Conservation (phyloP, 2,888 invertebrate genomes). For the Pecten maximus region DNA sequence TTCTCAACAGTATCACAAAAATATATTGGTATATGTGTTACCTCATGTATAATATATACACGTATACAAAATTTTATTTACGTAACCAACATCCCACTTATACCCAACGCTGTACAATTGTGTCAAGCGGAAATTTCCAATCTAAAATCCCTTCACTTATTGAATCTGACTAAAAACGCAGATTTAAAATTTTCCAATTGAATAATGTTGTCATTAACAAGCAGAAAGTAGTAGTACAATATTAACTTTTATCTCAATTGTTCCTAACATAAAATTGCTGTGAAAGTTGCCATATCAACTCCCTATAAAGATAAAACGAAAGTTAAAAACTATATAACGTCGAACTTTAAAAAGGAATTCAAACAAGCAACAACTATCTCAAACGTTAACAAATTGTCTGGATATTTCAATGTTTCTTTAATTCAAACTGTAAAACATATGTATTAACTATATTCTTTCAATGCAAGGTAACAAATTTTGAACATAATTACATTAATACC, state of each 20-base stretch:
- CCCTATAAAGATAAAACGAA: neutral
- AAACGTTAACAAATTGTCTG: neutral
- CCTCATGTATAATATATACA: neutral
- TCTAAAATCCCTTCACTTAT: neutral
- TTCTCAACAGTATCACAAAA: constrained; percentile 27
- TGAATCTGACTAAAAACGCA: no score
- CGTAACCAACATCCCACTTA: no score
- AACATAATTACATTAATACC: neutral
- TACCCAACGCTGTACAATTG: neutral
- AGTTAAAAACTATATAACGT: constrained; percentile 25
- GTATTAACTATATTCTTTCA: neutral
- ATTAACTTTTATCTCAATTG: neutral
- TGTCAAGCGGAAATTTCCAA: no score
- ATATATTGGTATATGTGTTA: neutral
- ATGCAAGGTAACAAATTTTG: neutral
- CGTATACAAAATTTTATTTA: neutral
- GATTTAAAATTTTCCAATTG: no score
- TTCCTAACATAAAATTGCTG: neutral
- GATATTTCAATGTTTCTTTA: neutral
- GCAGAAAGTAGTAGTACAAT: no score
- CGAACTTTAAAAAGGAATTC: neutral
- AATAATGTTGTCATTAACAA: no score
- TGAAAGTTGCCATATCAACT: neutral
- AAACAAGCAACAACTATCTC: neutral
- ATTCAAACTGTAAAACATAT: no score